phyloP scores from a whole-genome alignment of 2,888 invertebrate genomes.

The Achlya flavicornis region DNA sequence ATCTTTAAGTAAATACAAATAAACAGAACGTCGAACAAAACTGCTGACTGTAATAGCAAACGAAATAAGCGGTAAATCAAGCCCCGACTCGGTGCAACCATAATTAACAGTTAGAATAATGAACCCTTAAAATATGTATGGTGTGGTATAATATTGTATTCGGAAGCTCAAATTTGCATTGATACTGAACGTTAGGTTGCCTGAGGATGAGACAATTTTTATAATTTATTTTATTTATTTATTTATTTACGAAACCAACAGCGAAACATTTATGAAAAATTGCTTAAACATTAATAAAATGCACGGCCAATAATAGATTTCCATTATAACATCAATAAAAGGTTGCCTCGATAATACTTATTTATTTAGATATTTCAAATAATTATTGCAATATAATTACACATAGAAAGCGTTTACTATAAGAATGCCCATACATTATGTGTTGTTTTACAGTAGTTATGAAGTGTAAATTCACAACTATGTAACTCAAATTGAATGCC shows the following conservation, averaged over 20 bases:
- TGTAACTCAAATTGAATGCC: background rate
- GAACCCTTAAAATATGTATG: slow-evolving; percentile 27
- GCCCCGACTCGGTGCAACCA: slow-evolving; percentile 20
- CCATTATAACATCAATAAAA: too few species aligned
- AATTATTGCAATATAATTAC: too few species aligned
- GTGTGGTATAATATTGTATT: slow-evolving; percentile 8
- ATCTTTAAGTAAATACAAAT: too few species aligned
- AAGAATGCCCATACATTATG: too few species aligned
- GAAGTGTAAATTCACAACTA: background rate
- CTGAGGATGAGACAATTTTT: background rate
- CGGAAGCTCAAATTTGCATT: slow-evolving; percentile 5
- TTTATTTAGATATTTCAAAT: too few species aligned
- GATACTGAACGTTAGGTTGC: background rate
- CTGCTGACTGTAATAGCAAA: slow-evolving; percentile 33
- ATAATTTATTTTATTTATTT: background rate
- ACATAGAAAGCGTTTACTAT: too few species aligned
- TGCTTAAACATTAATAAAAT: too few species aligned
- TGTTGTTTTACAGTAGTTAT: background rate
- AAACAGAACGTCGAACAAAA: slow-evolving; percentile 23
- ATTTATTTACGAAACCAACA: too few species aligned
- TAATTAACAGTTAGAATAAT: slow-evolving; percentile 19
- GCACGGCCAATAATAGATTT: too few species aligned
- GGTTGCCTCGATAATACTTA: too few species aligned
- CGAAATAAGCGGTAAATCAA: slow-evolving; percentile 29
- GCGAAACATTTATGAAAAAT: too few species aligned